Evolutionary conservation across 2,113 vertebrate genomes (phyloP).

Genomic region (Pollimyrus isidori): DNA sequence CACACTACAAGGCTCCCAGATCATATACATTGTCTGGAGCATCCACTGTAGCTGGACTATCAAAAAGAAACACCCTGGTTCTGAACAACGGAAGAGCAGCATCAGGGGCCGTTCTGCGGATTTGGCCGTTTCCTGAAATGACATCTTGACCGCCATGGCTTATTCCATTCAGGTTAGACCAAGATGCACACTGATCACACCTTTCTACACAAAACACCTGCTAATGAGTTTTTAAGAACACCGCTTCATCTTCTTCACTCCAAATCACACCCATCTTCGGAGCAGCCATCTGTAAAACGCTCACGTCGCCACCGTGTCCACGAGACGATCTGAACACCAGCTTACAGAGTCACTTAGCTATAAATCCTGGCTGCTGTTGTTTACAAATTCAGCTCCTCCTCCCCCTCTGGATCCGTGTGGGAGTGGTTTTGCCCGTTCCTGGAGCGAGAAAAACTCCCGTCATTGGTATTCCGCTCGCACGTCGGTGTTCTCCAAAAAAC

Average conservation of each 20-base stretch:
- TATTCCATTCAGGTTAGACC: background rate
- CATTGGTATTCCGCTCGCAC: constrained; percentile 33
- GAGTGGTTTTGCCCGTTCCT: constrained; percentile 1
- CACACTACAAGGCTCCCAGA: background rate
- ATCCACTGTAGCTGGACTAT: background rate
- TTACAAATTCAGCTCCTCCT: background rate
- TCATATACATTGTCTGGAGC: background rate
- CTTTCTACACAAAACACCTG: background rate
- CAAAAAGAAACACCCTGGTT: background rate
- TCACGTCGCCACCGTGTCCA: background rate
- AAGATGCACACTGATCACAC: background rate
- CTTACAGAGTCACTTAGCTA: background rate
- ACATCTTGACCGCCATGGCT: too few relatives aligned
- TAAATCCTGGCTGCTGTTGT: background rate
- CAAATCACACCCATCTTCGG: background rate
- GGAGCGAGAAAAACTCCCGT: background rate
- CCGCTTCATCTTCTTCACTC: background rate
- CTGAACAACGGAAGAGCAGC: background rate
- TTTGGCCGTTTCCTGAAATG: background rate
- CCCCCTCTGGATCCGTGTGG: background rate
- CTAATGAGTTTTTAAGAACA: background rate
- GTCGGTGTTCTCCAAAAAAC: constrained; percentile 30
- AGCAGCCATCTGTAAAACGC: background rate
- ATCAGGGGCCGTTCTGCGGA: background rate
- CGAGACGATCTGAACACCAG: background rate